Conservation (phyloP, 2,797 vertebrate species). For the Muraenolepis orangiensis region DNA sequence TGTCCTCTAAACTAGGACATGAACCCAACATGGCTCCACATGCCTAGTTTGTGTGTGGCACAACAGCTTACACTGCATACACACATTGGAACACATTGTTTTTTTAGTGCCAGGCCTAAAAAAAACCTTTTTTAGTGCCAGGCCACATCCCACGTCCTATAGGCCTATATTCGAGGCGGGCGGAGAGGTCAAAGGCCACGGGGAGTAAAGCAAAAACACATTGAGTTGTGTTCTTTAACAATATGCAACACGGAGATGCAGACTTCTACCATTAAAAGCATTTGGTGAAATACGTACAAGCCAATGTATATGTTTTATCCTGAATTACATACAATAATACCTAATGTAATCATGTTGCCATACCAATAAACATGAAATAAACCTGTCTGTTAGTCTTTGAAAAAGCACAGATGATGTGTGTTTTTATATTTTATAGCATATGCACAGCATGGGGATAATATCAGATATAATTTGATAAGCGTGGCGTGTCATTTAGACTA, state of each 20-base stretch:
- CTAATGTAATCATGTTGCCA: neutral
- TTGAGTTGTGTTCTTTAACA: constrained; percentile 1
- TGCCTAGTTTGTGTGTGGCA: constrained; percentile 32
- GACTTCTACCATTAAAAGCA: neutral
- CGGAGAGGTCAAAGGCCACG: constrained; percentile 42
- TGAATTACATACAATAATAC: neutral
- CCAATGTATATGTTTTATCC: neutral
- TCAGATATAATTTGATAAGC: constrained; percentile 32
- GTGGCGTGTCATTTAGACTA: constrained; percentile 18
- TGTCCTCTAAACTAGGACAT: constrained; percentile 51
- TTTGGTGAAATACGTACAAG: neutral
- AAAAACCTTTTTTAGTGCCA: too few relatives aligned
- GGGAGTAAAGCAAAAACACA: constrained; percentile 36
- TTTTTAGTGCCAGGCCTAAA: too few relatives aligned
- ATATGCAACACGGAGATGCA: neutral
- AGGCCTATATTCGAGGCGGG: too few relatives aligned
- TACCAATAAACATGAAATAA: neutral
- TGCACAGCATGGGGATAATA: constrained; percentile 23
- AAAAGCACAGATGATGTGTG: neutral
- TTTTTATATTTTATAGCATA: neutral
- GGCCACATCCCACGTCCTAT: too few relatives aligned
- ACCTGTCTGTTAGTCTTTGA: neutral
- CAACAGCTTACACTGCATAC: constrained; percentile 19
- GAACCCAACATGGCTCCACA: constrained; percentile 38
- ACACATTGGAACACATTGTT: neutral